Base-by-base conservation (phyloP, 2,888 invertebrate species). In the Melanophora roralis region DNA sequence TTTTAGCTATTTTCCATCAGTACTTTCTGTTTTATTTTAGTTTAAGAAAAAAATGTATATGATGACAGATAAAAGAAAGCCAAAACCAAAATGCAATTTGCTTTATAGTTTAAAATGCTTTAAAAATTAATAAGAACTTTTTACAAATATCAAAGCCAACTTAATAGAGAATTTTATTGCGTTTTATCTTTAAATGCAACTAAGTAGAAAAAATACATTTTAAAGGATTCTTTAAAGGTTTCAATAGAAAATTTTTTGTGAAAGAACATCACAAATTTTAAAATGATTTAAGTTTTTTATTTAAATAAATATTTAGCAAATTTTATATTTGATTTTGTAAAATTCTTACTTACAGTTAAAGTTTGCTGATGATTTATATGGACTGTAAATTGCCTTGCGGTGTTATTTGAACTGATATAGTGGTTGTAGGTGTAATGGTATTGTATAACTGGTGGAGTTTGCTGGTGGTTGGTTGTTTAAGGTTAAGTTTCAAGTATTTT, bases 351-450 rank as follows among this genome's bases (percentile, higher is more conserved):
- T 80, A 80, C 80, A 80, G 80, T 80, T 80, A 80, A 80, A 68
- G 80, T 80, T 80, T 80, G 76, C 76, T 80, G 76, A 80, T 80
- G 80, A 76, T 76, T 62, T 64, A 80, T 80, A 80, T 80, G 80
- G 76, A 80, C 80, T 80, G 80, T 80, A 76, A 80, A 80, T 80
- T 80, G 80, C 80, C 80, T 80, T 40, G 80, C 80, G 80, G 80
- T 80, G 80, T 80, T 76, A 73, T 80, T 80, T 72, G 80, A 80
- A 80, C 76, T 80, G 72, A 80, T 80, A 80, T 80, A 80, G 80
- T 80, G 80, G 80, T 76, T 80, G 76, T 80, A 80, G 80, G 80
- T 80, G 80, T 80, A 80, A 68, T 80, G 80, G 76, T 80, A 80
- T 80, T 80, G 49, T 80, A 76, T 80, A 80, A 80, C 76, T 76